These are phyloP conservation scores for Pionites leucogaster DNA, from an alignment of 2,113 vertebrate species.

Conservation along the genomic window DNA sequence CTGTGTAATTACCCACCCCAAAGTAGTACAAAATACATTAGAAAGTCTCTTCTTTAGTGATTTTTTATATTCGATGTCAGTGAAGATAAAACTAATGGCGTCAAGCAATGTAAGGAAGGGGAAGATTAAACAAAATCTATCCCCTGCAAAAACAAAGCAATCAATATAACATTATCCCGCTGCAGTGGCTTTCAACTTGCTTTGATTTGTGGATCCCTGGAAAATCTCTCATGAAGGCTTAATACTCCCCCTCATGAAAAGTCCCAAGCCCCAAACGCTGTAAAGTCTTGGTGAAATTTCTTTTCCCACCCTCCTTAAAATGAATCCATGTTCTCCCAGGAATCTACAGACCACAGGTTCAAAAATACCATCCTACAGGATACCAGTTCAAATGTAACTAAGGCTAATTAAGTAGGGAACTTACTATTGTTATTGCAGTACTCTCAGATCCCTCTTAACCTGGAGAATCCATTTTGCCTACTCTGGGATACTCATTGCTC, in stretches of 20 bases:
- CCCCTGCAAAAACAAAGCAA: conserved; percentile 56
- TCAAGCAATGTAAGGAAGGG: conserved; percentile 42
- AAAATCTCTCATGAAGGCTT: not conserved
- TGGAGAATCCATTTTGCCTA: not conserved
- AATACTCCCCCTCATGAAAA: not conserved
- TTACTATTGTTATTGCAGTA: not conserved
- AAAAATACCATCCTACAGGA: not conserved
- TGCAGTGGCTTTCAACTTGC: conserved; percentile 16
- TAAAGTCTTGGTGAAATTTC: not conserved
- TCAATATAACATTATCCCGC: conserved; percentile 56
- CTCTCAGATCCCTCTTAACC: not conserved
- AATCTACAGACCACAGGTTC: not conserved
- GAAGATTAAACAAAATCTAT: conserved; percentile 69
- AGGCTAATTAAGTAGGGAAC: not conserved
- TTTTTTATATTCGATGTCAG: conserved; percentile 10
- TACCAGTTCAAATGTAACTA: not conserved
- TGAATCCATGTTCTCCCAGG: not conserved
- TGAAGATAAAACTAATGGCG: conserved; percentile 46
- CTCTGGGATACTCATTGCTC: not conserved
- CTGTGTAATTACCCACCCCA: not conserved
- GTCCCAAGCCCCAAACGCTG: not conserved
- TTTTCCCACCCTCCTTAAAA: not conserved
- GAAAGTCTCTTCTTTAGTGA: not conserved
- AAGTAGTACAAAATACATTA: not conserved
- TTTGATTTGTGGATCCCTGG: conserved; percentile 47